Evolutionary conservation across 2,888 invertebrate genomes (phyloP), one percentile per base, ranked within the genome.

Genomic region (Monochamus alternatus): DNA sequence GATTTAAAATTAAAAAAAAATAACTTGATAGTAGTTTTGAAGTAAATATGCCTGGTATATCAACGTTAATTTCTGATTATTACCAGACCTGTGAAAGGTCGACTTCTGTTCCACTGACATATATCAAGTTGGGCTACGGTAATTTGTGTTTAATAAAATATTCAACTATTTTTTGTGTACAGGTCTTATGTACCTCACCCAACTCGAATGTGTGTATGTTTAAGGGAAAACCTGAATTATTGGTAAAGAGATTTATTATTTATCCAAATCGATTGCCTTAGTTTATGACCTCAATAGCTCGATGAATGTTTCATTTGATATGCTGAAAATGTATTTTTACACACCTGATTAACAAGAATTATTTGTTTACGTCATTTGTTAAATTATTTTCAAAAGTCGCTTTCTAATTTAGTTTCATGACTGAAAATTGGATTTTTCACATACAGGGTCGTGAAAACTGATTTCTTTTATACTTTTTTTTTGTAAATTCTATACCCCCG

Each of bases 261-360:
- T 12, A 64, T 4, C 22, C 5, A 31, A 30, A 64, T 64, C n/a
- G 64, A 64, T 51, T 30, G 14, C 9, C 30, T 10, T 14, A 51
- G 64, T 30, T 51, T 64, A 64, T 64, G 44, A 44, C 43, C 47
- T 64, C 47, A 64, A 30, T 64, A 64, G 64, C 47, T 47, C 4
- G 12, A 47, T 47, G 47, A 47, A 64, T 64, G 47, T 64, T 64
- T 64, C 7, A 64, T 64, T 64, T 2, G 44, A 44, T 22, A 47
- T 44, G 4, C 12, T 12, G 44, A 30, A 10, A 64, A 30, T 32
- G n/a, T 32, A n/a, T 31, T 60, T 31, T 60, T 38, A 22, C 22
- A 22, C 22, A 22, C 22, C 1, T 22, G 22, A 22, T 22, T 22
- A 22, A 22, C 22, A 22, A 22, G 22, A 22, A 22, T 22, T 22